phyloP scores from a whole-genome alignment of 2,113 vertebrate genomes.

The Mustela nigripes region DNA sequence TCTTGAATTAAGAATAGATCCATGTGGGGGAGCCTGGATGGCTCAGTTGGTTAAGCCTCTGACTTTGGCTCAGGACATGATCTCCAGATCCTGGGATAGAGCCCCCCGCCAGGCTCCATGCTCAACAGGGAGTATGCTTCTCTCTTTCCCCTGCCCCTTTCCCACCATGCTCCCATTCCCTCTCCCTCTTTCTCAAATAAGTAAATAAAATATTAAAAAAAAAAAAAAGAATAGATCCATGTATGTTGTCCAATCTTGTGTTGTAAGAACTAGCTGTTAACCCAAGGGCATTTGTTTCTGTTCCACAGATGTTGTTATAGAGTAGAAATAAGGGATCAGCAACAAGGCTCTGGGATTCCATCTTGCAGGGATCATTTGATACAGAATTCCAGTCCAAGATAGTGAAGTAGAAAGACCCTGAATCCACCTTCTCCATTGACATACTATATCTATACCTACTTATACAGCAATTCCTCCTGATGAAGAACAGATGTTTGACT shows the following conservation, averaged over 20 bases:
- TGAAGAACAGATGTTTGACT: not conserved
- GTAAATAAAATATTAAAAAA: not conserved
- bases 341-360: not conserved
- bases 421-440: not conserved
- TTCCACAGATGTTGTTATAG: not conserved
- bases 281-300: not conserved
- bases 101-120: not conserved
- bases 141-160: not conserved
- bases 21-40: not conserved
- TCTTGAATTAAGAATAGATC: not conserved
- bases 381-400: not conserved
- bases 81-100: not conserved
- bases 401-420: not conserved
- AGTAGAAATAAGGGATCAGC: not conserved
- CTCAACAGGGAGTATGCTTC: not conserved
- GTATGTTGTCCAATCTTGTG: not conserved
- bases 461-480: not conserved
- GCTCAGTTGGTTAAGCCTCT: not conserved
- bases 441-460: not conserved
- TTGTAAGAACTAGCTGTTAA: not conserved
- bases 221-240: not conserved
- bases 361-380: not conserved
- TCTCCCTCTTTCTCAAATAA: not conserved
- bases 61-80: not conserved
- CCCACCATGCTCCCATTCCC: not conserved